Percentiles rank a stretch among this genome's conserved stretches.
These are phyloP conservation scores for Leucoraja erinaceus DNA, from an alignment of 2,113 vertebrate species.

Conservation along the genomic window DNA sequence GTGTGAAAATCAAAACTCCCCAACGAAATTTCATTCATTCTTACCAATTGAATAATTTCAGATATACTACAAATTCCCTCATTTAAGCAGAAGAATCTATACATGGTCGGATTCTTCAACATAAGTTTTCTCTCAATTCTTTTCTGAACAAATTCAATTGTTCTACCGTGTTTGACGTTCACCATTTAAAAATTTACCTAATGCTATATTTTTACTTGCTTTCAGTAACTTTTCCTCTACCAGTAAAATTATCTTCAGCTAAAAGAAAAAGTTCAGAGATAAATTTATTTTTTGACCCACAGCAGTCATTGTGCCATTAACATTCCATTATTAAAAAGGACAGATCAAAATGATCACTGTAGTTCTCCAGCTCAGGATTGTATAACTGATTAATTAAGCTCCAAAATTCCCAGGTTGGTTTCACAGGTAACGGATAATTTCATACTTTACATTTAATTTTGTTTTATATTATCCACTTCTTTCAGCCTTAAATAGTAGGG, in stretches of 20 bases:
- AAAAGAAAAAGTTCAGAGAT: neutral
- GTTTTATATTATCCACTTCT: neutral
- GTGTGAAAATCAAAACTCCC: neutral
- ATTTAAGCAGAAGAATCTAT: neutral
- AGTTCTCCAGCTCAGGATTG: neutral
- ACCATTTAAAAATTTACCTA: neutral
- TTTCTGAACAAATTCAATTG: neutral
- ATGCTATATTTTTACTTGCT: constrained; percentile 10
- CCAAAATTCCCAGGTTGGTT: neutral
- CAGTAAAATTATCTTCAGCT: neutral
- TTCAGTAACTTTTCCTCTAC: neutral
- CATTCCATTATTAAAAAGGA: neutral
- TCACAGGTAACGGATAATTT: neutral
- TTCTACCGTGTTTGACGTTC: neutral
- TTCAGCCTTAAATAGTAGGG: neutral
- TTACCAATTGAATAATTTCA: neutral
- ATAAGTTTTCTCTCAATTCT: too few relatives aligned
- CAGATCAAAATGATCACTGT: neutral
- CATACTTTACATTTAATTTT: neutral
- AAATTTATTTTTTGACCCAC: neutral
- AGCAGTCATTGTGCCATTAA: neutral
- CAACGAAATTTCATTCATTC: neutral
- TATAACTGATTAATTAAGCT: too few relatives aligned
- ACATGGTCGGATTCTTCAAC: neutral
- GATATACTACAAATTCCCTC: neutral